Conservation (phyloP, 2,113 vertebrate species). For the Myiagra hebetior region DNA sequence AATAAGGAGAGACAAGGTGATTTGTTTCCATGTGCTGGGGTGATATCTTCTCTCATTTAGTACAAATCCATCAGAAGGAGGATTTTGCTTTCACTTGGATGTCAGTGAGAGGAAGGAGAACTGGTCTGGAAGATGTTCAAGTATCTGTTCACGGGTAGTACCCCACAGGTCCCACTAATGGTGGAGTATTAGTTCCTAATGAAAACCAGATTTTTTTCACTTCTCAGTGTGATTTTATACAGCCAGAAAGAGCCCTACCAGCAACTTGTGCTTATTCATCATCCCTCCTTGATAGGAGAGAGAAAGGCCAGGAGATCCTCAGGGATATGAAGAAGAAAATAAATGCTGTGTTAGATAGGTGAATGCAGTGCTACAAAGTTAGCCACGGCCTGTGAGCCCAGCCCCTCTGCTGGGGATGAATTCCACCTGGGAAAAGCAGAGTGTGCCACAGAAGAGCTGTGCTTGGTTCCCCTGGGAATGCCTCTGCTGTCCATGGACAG, state of each 20-base stretch:
- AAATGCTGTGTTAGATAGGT: background rate
- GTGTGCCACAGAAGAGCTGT: accelerated
- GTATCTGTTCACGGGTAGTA: background rate
- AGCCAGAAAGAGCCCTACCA: background rate
- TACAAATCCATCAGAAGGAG: background rate
- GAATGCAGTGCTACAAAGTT: background rate
- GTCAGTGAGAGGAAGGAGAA: background rate
- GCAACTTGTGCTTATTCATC: background rate
- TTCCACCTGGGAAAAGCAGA: background rate
- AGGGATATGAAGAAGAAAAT: accelerated
- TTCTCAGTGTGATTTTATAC: background rate
- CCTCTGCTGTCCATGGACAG: accelerated
- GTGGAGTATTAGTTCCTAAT: background rate
- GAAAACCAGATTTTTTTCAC: background rate
- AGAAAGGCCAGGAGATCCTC: background rate
- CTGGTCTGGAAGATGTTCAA: background rate
- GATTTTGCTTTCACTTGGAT: background rate
- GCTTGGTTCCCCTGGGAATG: accelerated
- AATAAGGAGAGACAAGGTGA: background rate
- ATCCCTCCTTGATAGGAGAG: background rate
- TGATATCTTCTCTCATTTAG: background rate
- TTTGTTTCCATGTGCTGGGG: background rate
- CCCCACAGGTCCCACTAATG: background rate
- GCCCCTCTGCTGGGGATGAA: background rate
- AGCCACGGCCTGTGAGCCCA: background rate